Evolutionary conservation across 2,797 vertebrate genomes (phyloP).

Genomic region (Phataginus tricuspis): DNA sequence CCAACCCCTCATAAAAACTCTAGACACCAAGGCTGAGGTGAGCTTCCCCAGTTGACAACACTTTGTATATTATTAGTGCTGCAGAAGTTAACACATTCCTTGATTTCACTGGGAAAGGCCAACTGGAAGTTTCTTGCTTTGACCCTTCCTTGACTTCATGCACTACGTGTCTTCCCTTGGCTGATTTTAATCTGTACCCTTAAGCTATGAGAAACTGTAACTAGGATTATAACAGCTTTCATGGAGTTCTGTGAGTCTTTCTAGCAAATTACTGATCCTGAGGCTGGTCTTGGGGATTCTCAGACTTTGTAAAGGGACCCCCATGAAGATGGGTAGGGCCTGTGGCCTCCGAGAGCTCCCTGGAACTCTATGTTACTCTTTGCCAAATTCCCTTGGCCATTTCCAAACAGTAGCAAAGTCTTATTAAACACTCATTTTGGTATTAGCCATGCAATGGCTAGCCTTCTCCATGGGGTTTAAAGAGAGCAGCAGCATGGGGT

Average conservation of each 20-base stretch:
- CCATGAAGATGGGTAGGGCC: not conserved
- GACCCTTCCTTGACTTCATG: not conserved
- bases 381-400: not conserved
- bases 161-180: not conserved
- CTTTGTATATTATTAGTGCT: not conserved
- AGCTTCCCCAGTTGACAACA: not conserved
- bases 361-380: not conserved
- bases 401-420: not conserved
- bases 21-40: not conserved
- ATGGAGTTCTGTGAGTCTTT: not conserved
- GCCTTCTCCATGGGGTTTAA: not conserved
- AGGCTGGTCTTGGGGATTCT: not conserved
- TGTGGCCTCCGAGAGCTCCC: not conserved
- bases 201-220: not conserved
- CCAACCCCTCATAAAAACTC: not conserved
- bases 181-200: not conserved
- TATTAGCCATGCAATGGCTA: not conserved
- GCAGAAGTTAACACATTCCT: not conserved
- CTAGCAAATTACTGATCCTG: not conserved
- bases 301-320: not conserved
- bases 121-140: not conserved
- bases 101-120: not conserved
- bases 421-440: not conserved
- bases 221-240: not conserved
- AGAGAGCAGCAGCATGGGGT: not conserved